Evolutionary conservation across 2,113 vertebrate species (phyloP), one percentile per base, ranked within the genome.

Genomic region (Gambusia affinis): DNA sequence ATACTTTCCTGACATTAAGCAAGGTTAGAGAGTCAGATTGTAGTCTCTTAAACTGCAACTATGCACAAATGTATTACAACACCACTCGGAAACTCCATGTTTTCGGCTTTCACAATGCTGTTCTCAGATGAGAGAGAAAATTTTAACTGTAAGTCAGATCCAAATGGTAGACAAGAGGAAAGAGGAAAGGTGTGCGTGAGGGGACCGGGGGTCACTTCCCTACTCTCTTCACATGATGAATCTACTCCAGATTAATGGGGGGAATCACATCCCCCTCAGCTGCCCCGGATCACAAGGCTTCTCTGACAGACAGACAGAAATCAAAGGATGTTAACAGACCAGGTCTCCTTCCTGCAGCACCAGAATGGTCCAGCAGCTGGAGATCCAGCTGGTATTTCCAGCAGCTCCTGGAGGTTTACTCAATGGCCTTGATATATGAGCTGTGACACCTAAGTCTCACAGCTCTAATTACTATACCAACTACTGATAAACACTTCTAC

Each of bases 221-320:
- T 87, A 83, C 64, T 73, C 77, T 76, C 77, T 81, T 82, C 82
- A 64, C 82, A 80, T 35, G 79, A 63, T 67, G 62, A 62, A 79
- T 81, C 71, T 60, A 44, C 76, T 79, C 54, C 64, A 75, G 79
- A 90, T 90, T 88, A 92, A 92, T 82, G 73, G 87, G 81, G 89
- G 81, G 85, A 85, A 87, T 91, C 87, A 72, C 82, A 65, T 67
- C 81, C 85, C 80, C 69, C 67, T 64, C 73, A 84, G 90, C 86
- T 91, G 88, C 78, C 78, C 70, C 68, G 75, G 68, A 87, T 84
- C 81, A 75, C 80, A 84, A 37, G 70, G 78, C 84, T 85, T 74
- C 85, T 87, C 51, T 57, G 51, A 57, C 88, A 89, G 89, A 88
- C 87, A 81, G 87, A 89, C 73, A 85, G 80, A 88, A 92, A 91